Evolutionary conservation across 2,113 vertebrate genomes (phyloP).

Genomic region (Progne subis): DNA sequence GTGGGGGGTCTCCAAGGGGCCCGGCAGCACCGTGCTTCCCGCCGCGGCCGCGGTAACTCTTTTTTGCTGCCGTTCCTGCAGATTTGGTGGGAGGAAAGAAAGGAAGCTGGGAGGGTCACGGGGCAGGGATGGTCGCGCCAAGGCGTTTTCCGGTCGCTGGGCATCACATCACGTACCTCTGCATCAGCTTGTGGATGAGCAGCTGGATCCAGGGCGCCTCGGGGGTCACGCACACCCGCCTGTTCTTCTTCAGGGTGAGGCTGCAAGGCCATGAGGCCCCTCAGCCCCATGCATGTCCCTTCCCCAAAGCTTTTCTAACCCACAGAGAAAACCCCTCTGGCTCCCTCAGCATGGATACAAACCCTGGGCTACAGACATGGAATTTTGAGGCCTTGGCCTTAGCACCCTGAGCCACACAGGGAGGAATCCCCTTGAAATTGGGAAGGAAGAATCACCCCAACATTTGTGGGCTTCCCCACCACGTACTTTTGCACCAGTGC

Average conservation of each 20-base stretch:
- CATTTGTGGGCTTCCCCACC: rapidly evolving
- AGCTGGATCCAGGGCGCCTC: constrained; percentile 57
- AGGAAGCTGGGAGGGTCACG: rapidly evolving
- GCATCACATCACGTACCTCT: background rate
- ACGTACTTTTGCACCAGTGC: rapidly evolving
- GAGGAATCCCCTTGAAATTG: rapidly evolving
- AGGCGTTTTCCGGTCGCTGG: rapidly evolving
- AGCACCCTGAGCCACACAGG: rapidly evolving
- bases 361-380: background rate
- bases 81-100: background rate
- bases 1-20: background rate
- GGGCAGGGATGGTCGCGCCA: background rate
- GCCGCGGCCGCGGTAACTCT: rapidly evolving
- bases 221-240: constrained; percentile 6
- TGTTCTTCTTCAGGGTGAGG: constrained; percentile 51
- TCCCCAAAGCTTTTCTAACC: background rate
- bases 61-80: background rate
- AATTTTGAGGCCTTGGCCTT: background rate
- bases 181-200: constrained; percentile 26
- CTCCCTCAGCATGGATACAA: rapidly evolving
- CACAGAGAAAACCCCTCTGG: background rate
- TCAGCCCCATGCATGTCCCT: rapidly evolving
- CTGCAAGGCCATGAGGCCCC: background rate
- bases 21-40: background rate
- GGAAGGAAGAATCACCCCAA: background rate